Conservation (phyloP, 2,888 invertebrate species). For the Dusona sp. region DNA sequence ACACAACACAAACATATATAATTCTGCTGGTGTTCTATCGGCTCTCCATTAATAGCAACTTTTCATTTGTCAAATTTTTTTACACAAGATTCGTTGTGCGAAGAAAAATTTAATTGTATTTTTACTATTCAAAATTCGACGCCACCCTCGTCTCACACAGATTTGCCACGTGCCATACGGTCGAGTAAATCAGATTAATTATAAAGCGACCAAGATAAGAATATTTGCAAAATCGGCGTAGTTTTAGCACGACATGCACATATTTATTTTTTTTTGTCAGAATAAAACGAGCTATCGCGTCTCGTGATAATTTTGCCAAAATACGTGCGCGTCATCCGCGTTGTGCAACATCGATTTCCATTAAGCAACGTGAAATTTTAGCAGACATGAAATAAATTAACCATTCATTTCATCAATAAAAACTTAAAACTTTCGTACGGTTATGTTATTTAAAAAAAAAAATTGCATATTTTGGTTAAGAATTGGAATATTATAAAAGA, state of each 20-base stretch:
- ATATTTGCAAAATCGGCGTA: constrained; percentile 15
- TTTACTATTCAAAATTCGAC: constrained; percentile 12
- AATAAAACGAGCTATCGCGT: not conserved
- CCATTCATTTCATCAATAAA: not conserved
- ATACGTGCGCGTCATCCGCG: not conserved
- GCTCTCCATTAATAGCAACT: constrained; percentile 24
- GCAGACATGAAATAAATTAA: not conserved
- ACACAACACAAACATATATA: not conserved
- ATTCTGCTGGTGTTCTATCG: not conserved
- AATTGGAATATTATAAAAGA: too few relatives aligned
- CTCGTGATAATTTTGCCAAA: not conserved
- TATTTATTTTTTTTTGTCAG: not conserved
- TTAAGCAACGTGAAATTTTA: not conserved
- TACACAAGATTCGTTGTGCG: not conserved
- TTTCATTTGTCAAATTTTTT: constrained; percentile 11
- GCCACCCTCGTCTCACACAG: not conserved
- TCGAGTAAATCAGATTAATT: not conserved
- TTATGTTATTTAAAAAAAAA: too few relatives aligned
- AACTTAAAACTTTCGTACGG: too few relatives aligned
- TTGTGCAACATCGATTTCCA: not conserved
- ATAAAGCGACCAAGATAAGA: constrained; percentile 29
- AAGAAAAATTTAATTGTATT: not conserved
- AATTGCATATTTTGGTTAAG: too few relatives aligned
- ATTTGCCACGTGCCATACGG: constrained; percentile 10
- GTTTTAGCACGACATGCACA: not conserved